A percentile compares a stretch with the other conserved stretches of the same genome.
Evolutionary conservation across 2,888 invertebrate genomes (phyloP).

Genomic region (Argyresthia goedartella): DNA sequence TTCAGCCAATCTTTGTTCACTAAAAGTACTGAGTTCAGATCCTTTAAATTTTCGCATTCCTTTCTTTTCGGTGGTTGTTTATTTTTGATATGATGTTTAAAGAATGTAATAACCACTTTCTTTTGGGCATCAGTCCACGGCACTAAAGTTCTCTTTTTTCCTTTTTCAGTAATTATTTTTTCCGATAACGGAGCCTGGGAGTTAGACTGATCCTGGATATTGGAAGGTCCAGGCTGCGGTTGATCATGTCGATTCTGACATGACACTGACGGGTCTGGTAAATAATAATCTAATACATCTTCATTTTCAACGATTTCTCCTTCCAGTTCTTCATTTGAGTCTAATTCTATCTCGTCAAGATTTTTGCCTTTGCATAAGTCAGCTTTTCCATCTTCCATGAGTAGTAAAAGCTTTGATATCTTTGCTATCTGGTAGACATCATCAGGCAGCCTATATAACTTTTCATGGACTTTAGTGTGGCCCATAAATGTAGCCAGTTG

Average conservation of each 20-base stretch:
- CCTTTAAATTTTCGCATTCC: conserved; percentile 16
- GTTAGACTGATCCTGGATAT: background rate
- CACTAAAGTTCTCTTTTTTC: conserved; percentile 15
- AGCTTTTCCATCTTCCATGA: conserved; percentile 24
- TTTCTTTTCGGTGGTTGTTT: background rate
- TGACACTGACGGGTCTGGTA: background rate
- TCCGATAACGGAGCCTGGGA: background rate
- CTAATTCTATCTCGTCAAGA: conserved; percentile 18
- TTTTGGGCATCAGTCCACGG: conserved; percentile 20
- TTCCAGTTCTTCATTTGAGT: conserved; percentile 18
- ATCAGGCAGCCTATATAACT: conserved; percentile 19
- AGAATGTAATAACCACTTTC: conserved; percentile 12
- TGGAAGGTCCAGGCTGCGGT: background rate
- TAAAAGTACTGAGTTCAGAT: conserved; percentile 12
- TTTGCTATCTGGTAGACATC: conserved; percentile 23
- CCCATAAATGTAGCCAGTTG: background rate
- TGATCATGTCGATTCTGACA: background rate
- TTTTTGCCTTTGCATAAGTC: conserved; percentile 17
- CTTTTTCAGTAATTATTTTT: background rate
- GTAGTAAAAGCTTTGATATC: conserved; percentile 20
- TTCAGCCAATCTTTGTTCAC: conserved; percentile 21
- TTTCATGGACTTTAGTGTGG: conserved; percentile 15
- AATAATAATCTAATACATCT: conserved; percentile 6
- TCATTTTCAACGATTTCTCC: conserved; percentile 14
- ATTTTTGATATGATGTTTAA: conserved; percentile 17